Percentiles rank a stretch among this genome's conserved stretches.
phyloP scores from a whole-genome alignment of 2,888 invertebrate genomes.

The Diarsia brunnea region DNA sequence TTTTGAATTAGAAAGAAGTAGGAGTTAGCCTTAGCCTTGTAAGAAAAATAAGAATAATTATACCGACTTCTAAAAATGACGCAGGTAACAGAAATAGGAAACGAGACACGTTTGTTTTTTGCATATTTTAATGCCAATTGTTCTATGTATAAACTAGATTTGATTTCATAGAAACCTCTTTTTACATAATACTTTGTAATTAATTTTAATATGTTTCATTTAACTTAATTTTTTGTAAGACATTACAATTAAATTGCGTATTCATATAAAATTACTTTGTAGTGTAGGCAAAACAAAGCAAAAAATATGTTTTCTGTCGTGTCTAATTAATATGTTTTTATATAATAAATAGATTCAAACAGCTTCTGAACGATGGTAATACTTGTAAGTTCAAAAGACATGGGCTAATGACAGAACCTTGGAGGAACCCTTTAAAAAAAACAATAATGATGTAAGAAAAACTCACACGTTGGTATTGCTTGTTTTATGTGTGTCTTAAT shows the following conservation, averaged over 20 bases:
- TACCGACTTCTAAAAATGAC: background rate
- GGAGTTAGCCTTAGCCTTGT: too few species aligned
- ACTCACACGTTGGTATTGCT: background rate
- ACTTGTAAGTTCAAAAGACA: too few species aligned
- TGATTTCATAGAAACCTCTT: background rate
- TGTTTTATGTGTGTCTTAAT: background rate
- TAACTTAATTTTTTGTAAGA: background rate
- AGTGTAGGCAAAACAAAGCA: background rate
- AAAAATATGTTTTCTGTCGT: background rate
- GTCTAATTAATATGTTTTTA: background rate
- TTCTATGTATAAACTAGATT: constrained; percentile 11
- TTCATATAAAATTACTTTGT: background rate
- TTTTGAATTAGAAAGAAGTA: too few species aligned
- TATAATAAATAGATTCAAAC: background rate
- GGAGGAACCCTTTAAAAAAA: background rate
- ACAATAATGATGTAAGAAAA: background rate
- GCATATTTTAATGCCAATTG: background rate
- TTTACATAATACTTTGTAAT: background rate
- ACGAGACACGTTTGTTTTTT: background rate
- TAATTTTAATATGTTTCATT: background rate
- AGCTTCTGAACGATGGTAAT: background rate
- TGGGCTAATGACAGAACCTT: constrained; percentile 6
- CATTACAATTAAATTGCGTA: background rate
- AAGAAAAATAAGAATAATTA: background rate
- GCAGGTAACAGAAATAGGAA: background rate